Base-by-base conservation (phyloP, 2,888 invertebrate genomes). In the Coecobrya sp. region DNA sequence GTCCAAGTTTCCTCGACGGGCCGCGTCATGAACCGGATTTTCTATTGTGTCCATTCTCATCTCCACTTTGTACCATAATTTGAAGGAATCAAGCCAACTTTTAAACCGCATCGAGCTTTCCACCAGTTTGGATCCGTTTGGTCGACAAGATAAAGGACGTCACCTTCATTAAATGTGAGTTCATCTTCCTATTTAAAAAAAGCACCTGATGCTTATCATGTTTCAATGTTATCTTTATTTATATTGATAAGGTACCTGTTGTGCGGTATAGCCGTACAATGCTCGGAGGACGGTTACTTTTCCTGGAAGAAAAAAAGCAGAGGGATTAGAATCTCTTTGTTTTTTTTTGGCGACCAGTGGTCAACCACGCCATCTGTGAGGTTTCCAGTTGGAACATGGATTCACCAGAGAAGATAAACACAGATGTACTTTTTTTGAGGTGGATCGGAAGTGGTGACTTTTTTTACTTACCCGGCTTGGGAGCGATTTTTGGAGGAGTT, bases 11-110 rank as follows among this genome's bases (percentile, higher is more conserved):
- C 97, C 97, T 93, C 97, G 95, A 95, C 97, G 96, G 7, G 97
- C 97, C 76, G 97, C 97, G 95, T 97, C 97, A 95, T 97, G 97
- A 36, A 97, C 95, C 0, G 97, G 97, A 93, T 96, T 96, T 82
- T 96, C 96, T 79, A 97, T 95, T 93, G 96, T 96, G 95, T 97
- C 96, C 73, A 96, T 96, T 94, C 96, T 96, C 93, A 96, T 96
- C 95, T 96, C 96, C 79, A 97, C 97, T 97, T n/a, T 16, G 62
- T 95, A 97, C 97, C 97, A 96, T 97, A 97, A 95, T 97, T 96
- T 93, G 96, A 96, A 1, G 97, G 97, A 93, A 97, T 96, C 25
- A 97, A 96, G 45, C 97, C 97, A 82, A 95, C 95, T 93, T 95
- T 96, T 68, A 96, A 96, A 10, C 96, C 96, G 95, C 96, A 96